Evolutionary conservation across 2,113 vertebrate genomes (phyloP).

Genomic region (Laticauda colubrina): DNA sequence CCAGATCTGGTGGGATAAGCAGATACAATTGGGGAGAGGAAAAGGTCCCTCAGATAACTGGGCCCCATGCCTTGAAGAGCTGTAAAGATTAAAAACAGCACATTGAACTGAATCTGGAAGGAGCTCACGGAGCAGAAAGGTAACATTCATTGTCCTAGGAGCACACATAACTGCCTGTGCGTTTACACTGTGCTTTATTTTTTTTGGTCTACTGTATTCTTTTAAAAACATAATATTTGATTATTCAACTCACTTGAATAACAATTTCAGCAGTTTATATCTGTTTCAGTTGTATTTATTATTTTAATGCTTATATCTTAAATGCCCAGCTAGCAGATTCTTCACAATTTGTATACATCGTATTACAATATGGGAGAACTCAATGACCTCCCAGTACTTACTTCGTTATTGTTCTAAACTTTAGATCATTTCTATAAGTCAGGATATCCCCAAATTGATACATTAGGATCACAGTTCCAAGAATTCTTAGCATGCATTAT

Average conservation of each 20-base stretch:
- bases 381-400: background rate
- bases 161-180: background rate
- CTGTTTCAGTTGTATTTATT: background rate
- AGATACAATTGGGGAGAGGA: background rate
- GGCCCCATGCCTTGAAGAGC: background rate
- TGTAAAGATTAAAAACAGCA: background rate
- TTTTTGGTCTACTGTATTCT: background rate
- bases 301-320: background rate
- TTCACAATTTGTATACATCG: background rate
- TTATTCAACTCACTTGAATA: background rate
- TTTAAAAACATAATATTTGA: background rate
- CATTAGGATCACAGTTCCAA: background rate
- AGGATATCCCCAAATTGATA: conserved; percentile 12
- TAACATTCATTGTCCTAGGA: background rate
- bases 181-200: background rate
- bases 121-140: background rate
- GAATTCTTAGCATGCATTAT: background rate
- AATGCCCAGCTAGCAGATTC: background rate
- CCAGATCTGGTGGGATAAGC: background rate
- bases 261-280: background rate
- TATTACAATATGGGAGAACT: conserved; percentile 23
- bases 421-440: conserved; percentile 44
- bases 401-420: background rate
- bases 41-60: background rate
- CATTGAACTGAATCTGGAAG: background rate